Evolutionary conservation across 2,797 vertebrate genomes (phyloP).

Genomic region (Echiichthys vipera): DNA sequence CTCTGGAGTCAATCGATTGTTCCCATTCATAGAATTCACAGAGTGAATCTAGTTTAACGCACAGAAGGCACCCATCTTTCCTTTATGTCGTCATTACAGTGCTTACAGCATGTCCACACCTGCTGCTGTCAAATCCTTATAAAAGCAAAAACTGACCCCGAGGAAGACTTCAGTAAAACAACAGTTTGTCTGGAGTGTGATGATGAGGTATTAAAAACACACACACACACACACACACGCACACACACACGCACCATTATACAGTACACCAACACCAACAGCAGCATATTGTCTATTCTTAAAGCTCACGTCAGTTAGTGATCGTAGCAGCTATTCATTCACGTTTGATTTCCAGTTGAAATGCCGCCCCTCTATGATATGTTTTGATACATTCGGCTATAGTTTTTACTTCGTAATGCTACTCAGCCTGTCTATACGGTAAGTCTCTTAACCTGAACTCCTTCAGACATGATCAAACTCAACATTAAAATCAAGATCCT

Average conservation of each 20-base stretch:
- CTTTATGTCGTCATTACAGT: conserved; percentile 1
- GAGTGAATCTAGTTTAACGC: not conserved
- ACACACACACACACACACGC: too few species aligned
- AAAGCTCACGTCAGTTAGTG: conserved; percentile 5
- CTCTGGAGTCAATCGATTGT: not conserved
- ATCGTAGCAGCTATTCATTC: not conserved
- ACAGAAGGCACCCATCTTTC: conserved; percentile 5
- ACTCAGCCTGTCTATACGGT: not conserved
- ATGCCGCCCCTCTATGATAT: not conserved
- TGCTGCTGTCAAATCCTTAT: not conserved
- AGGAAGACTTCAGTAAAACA: not conserved
- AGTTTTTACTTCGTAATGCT: not conserved
- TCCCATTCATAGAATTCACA: not conserved
- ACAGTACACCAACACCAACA: not conserved
- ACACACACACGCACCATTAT: too few species aligned
- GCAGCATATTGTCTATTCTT: not conserved
- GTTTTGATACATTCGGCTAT: not conserved
- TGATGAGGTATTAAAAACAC: not conserved
- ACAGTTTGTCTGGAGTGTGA: not conserved
- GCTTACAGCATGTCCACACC: not conserved
- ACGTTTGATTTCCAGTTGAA: not conserved
- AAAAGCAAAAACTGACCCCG: conserved; percentile 3
- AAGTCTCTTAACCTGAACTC: not conserved
- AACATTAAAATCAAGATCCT: not conserved
- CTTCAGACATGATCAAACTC: not conserved